Base-by-base conservation (phyloP, 2,797 vertebrate genomes). In the Phaenicophaeus curvirostris region DNA sequence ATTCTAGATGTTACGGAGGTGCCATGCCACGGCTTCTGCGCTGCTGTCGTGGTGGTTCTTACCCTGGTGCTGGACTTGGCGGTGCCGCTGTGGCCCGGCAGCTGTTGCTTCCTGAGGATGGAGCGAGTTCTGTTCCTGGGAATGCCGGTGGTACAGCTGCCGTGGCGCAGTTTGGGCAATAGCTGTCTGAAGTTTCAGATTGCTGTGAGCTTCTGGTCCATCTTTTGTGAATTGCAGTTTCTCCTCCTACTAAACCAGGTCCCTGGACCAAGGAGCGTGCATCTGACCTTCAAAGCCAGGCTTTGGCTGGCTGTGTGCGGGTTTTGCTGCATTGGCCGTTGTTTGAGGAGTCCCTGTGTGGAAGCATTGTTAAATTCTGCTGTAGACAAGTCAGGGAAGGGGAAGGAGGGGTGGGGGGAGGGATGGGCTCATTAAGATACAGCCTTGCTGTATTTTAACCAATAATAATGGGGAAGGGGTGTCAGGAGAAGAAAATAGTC, bases 401-500 rank as follows among this genome's bases (percentile, higher is more conserved):
- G 44, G 50, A 59, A 82, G 89, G 28, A 31, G 55, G 95, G 89
- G 73, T 11, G 89, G 91, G 74, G 84, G 67, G 30, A 54, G 96
- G 97, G 85, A 72, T 84, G 87, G 95, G 94, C 51, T 88, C 80
- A 94, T 91, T 93, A 92, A 97, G 96, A 97, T 97, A 96, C 98
- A 94, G 97, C 66, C 55, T 95, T 87, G 72, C 97, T 98, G 97
- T 97, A 94, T 97, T 97, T 98, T 97, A 97, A 97, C 97, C 97
- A 97, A n/a, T 97, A 94, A 93, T 92, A 96, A 55, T 19, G 59
- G 93, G 97, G 93, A 85, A 95, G 90, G 97, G 97, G 92, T 84
- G 75, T 90, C 92, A 97, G 97, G 97, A 98, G 93, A 91, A 97
- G 79, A 89, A 97, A 97, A 96, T 94, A 97, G 95, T 98, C 73